Conservation (phyloP, 2,888 invertebrate species). For the Bugulina stolonifera region DNA sequence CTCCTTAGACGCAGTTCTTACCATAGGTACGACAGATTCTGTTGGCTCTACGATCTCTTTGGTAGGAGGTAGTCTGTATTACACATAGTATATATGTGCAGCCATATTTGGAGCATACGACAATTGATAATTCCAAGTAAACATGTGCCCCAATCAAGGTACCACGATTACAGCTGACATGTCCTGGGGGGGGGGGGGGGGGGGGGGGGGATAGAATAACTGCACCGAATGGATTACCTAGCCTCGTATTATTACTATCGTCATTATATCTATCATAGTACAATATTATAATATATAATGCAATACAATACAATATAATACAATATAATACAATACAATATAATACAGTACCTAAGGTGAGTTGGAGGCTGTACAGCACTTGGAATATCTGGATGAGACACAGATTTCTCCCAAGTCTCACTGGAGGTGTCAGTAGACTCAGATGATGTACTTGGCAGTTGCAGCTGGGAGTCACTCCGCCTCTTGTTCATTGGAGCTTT, state of each 20-base stretch:
- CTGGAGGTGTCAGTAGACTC: not conserved
- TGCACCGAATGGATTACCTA: too few relatives aligned
- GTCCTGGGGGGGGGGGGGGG: too few relatives aligned
- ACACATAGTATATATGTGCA: not conserved
- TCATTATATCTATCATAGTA: too few relatives aligned
- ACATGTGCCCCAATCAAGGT: too few relatives aligned
- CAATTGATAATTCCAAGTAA: not conserved
- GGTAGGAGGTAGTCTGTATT: constrained; percentile 7
- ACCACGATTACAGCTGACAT: too few relatives aligned
- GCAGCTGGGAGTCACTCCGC: constrained; percentile 10
- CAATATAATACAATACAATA: too few relatives aligned
- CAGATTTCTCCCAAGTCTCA: not conserved
- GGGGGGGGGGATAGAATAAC: too few relatives aligned
- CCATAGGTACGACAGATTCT: not conserved
- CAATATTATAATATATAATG: too few relatives aligned
- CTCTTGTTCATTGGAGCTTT: not conserved
- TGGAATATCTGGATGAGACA: constrained; percentile 1
- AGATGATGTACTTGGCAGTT: not conserved
- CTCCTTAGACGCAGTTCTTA: constrained; percentile 9
- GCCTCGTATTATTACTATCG: too few relatives aligned
- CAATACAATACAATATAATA: too few relatives aligned
- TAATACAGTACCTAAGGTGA: not conserved
- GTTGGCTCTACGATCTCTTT: not conserved
- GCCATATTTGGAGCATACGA: not conserved
- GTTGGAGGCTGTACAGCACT: not conserved